A percentile compares a stretch with the other conserved stretches of the same genome.
Conservation (phyloP, 2,797 vertebrate genomes). For the Pelodytes ibericus region DNA sequence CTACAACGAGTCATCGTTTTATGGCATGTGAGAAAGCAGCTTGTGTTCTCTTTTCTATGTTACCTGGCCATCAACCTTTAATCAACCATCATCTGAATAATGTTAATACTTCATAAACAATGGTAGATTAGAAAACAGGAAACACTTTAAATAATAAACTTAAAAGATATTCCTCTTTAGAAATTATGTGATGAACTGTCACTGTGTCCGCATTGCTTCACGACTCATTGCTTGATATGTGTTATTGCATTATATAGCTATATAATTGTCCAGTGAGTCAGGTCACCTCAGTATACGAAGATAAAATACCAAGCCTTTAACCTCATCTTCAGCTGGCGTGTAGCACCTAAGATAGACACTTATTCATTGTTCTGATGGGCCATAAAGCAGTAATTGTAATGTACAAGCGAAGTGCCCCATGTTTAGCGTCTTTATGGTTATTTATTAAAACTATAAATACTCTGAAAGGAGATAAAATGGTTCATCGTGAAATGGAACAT, state of each 20-base stretch:
- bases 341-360: background rate
- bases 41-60: too few relatives aligned
- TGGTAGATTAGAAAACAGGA: too few relatives aligned
- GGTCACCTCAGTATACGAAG: background rate
- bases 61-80: too few relatives aligned
- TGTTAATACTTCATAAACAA: too few relatives aligned
- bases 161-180: background rate
- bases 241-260: background rate
- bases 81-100: too few relatives aligned
- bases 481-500: background rate
- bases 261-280: background rate
- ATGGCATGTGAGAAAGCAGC: too few relatives aligned
- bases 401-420: background rate
- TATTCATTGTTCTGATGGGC: background rate
- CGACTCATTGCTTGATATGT: background rate
- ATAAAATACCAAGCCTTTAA: background rate
- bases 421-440: slow-evolving; percentile 1
- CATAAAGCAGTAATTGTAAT: slow-evolving; percentile 12
- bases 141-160: too few relatives aligned
- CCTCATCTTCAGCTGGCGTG: background rate
- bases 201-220: background rate
- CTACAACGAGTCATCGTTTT: too few relatives aligned
- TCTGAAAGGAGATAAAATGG: slow-evolving; percentile 5
- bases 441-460: slow-evolving; percentile 9
- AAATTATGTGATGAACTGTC: background rate